phyloP scores from a whole-genome alignment of 2,113 vertebrate genomes.

The Rhabdornis inornatus region DNA sequence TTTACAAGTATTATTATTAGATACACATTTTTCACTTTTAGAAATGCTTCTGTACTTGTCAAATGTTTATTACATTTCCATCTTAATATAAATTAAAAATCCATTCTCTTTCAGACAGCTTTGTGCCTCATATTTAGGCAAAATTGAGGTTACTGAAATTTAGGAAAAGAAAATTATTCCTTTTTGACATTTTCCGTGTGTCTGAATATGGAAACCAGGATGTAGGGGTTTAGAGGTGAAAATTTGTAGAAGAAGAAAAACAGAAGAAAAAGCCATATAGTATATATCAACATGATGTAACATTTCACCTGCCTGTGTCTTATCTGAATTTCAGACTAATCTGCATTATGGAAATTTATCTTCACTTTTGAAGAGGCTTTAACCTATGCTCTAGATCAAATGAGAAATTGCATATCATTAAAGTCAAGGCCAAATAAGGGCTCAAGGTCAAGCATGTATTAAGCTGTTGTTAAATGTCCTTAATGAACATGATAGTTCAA shows the following conservation, averaged over 20 bases:
- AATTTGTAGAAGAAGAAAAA: too few relatives aligned
- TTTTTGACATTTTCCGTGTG: background rate
- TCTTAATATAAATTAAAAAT: background rate
- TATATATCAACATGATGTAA: background rate
- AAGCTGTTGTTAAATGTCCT: background rate
- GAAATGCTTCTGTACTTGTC: background rate
- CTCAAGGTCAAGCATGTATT: background rate
- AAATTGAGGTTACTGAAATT: background rate
- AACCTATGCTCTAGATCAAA: background rate
- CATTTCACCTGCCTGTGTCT: background rate
- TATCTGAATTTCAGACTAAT: conserved; percentile 12
- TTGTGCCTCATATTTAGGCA: background rate
- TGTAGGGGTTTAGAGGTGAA: background rate
- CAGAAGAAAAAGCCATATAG: background rate
- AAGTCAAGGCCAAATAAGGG: background rate
- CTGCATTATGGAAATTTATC: background rate
- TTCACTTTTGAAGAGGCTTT: background rate
- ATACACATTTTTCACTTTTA: background rate
- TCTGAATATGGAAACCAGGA: background rate
- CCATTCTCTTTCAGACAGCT: background rate
- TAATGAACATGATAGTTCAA: background rate
- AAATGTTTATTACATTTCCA: background rate
- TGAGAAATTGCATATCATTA: background rate
- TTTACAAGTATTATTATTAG: background rate
- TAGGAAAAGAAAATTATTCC: background rate